phyloP scores from a whole-genome alignment of 1,140 invertebrate genomes.

The Meteorus sp. region DNA sequence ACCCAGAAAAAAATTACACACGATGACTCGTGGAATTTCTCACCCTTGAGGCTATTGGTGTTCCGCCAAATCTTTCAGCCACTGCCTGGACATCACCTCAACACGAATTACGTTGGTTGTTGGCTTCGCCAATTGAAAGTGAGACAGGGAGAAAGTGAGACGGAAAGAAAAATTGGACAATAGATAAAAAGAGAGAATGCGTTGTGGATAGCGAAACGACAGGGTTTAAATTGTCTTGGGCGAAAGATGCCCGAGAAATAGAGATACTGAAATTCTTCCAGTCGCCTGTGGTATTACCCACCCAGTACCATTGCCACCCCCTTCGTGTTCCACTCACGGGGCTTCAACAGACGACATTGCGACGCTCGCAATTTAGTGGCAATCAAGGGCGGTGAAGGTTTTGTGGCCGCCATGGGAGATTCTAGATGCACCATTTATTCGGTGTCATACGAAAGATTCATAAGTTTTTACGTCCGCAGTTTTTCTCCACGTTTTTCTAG shows the following conservation, averaged over 20 bases:
- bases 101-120: conserved; percentile 16
- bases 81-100: conserved; percentile 1
- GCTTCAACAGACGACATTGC: conserved; percentile 39
- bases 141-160: conserved; percentile 7
- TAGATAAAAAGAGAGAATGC: conserved; percentile 10
- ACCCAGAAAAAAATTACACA: neutral
- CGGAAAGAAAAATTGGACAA: neutral
- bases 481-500: neutral
- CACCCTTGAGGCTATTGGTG: conserved; percentile 2
- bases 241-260: conserved; percentile 20
- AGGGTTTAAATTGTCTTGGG: conserved; percentile 28
- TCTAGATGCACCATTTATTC: conserved; percentile 42
- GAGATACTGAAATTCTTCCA: conserved; percentile 23
- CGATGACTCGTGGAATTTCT: conserved; percentile 14
- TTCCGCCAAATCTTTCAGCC: conserved; percentile 5
- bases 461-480: conserved; percentile 32
- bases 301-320: conserved; percentile 1
- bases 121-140: neutral
- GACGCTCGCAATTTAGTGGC: conserved; percentile 48
- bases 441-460: conserved; percentile 47
- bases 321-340: conserved; percentile 27
- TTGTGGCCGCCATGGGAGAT: conserved; percentile 43
- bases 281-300: conserved; percentile 2
- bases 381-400: conserved; percentile 47
- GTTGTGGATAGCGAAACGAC: conserved; percentile 18